These are phyloP conservation scores for Oscheius sp. DNA, from an alignment of 2,888 invertebrate species.

Conservation along the genomic window DNA sequence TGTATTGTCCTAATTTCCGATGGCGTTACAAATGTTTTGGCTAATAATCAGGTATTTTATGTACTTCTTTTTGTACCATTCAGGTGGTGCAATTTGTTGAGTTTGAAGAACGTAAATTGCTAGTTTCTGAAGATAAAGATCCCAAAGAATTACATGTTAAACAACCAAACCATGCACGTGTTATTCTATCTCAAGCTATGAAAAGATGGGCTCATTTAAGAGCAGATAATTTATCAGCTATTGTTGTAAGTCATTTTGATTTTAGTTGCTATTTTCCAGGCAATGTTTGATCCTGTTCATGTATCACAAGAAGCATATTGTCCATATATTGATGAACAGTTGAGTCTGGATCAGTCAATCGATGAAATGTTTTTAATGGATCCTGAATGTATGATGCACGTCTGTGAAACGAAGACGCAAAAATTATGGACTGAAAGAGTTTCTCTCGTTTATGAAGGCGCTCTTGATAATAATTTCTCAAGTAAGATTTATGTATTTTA, in stretches of 20 bases:
- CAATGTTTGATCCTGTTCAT: conserved; percentile 14
- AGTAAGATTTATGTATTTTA: conserved; percentile 5
- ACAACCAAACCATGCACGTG: conserved; percentile 83
- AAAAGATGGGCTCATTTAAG: conserved; percentile 87
- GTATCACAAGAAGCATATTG: conserved; percentile 9
- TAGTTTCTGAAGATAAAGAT: conserved; percentile 22
- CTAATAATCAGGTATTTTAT: conserved; percentile 80
- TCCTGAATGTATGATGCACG: conserved; percentile 27
- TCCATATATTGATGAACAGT: conserved; percentile 16
- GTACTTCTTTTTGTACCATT: background rate
- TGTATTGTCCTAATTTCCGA: conserved; percentile 95
- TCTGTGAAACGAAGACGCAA: conserved; percentile 9
- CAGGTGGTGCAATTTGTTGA: conserved; percentile 13
- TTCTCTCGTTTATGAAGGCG: conserved; percentile 45
- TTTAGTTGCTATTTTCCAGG: conserved; percentile 7
- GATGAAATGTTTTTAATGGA: conserved; percentile 30
- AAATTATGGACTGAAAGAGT: conserved; percentile 36
- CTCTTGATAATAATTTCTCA: conserved; percentile 43
- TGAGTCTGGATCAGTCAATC: conserved; percentile 11
- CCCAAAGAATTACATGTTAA: conserved; percentile 8
- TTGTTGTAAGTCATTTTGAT: conserved; percentile 78
- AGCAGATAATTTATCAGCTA: conserved; percentile 94
- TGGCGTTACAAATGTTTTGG: conserved; percentile 94
- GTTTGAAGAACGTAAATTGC: background rate
- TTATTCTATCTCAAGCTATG: conserved; percentile 83